Evolutionary conservation across 2,888 invertebrate species (phyloP), one percentile per base, ranked within the genome.

Genomic region (Stegophylla sp.): DNA sequence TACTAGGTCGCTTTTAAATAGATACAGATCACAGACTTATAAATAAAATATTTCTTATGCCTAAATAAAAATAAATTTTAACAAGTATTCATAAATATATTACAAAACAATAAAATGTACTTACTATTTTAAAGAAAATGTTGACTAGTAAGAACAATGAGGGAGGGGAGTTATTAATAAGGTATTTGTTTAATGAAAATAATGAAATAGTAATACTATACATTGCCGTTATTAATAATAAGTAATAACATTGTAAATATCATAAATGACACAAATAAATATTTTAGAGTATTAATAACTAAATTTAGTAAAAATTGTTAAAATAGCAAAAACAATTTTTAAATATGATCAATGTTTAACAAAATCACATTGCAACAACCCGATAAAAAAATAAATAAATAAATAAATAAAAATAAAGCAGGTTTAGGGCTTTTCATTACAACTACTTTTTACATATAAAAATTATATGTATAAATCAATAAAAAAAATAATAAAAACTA

Each of bases 21-120:
- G 59, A 79, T 51, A 79, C 79, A 71, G 79, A 79, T 79, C 79
- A 79, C 79, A 71, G 61, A 20, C 34, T 79, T 79, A 79, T 23
- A 79, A 69, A 69, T 53, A 4, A 48, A 51, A 41, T 7, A 20
- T 48, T 71, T 77, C 34, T 20, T 13, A n/a, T n/a, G 20, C 43
- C 69, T 23, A 28, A 61, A 41, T 23, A n/a, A 64, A 43, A n/a
- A 71, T 13, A 53, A 43, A 4, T n/a, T n/a, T 67, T 67, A 48
- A 15, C 23, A 45, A 59, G 45, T 43, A 64, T 64, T 75, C n/a
- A 12, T 77, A 23, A 48, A 28, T 69, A 67, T 59, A 77, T 17
- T 69, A 76, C 45, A 76, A n/a, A 77, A 59, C 43, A 76, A 59
- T 20, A 77, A 45, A 77, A 53, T 76, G 59, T 45, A 69, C 28